These are phyloP conservation scores for Cheilosia grossa DNA, from an alignment of 2,888 invertebrate genomes.

Conservation along the genomic window DNA sequence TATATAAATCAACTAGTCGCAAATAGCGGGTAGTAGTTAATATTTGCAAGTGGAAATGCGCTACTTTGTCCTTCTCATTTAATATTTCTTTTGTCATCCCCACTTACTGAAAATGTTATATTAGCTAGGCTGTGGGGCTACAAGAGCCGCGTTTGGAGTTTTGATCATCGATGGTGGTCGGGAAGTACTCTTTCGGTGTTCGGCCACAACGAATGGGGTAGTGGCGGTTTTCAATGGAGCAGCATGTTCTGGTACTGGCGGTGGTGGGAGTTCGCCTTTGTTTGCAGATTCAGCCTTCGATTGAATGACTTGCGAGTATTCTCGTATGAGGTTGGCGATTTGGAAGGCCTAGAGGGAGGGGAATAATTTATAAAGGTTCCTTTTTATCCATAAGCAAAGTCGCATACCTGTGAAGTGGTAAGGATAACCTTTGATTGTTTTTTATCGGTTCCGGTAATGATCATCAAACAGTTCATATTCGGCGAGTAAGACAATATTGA, in stretches of 20 bases:
- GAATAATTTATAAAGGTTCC: not conserved
- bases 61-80: conserved; percentile 53
- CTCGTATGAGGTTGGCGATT: conserved; percentile 95
- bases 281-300: conserved; percentile 75
- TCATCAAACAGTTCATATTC: conserved; percentile 95
- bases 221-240: conserved; percentile 49
- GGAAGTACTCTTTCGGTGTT: conserved; percentile 69
- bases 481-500: conserved; percentile 96
- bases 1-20: conserved; percentile 36
- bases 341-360: conserved; percentile 90
- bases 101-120: conserved; percentile 76
- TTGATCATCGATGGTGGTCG: conserved; percentile 77
- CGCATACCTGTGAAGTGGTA: conserved; percentile 92
- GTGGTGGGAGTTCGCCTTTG: conserved; percentile 74
- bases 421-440: conserved; percentile 97
- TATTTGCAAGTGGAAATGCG: conserved; percentile 69
- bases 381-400: too few relatives aligned
- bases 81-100: conserved; percentile 74
- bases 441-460: conserved; percentile 94
- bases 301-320: conserved; percentile 90
- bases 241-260: conserved; percentile 76
- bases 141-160: conserved; percentile 76
- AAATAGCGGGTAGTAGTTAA: conserved; percentile 54
- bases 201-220: conserved; percentile 60
- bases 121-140: conserved; percentile 78